These are phyloP conservation scores for Neodontobutis hainanensis DNA, from an alignment of 2,113 vertebrate species.

Conservation along the genomic window DNA sequence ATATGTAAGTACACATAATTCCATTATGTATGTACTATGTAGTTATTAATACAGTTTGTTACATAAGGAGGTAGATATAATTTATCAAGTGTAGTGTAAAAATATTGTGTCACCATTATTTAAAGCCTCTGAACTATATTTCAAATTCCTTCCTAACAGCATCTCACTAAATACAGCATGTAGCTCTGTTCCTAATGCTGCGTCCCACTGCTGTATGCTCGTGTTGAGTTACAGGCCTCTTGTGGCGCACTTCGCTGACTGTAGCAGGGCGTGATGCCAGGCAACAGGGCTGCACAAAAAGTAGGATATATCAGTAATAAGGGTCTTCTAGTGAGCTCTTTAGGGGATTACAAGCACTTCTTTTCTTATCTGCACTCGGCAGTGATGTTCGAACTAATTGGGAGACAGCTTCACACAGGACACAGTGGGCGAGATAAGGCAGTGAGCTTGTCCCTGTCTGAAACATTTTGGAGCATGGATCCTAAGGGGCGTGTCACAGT, in stretches of 20 bases:
- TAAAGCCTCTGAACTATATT: constrained; percentile 41
- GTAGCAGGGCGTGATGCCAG: constrained; percentile 50
- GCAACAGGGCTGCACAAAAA: constrained; percentile 18
- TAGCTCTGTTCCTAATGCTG: constrained; percentile 41
- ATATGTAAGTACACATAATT: too few species aligned
- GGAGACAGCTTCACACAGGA: constrained; percentile 44
- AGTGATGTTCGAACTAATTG: constrained; percentile 62
- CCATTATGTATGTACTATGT: too few species aligned
- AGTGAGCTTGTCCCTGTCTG: constrained; percentile 40
- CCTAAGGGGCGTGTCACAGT: constrained; percentile 29
- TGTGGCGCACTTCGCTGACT: constrained; percentile 38
- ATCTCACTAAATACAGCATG: constrained; percentile 67
- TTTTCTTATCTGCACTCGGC: constrained; percentile 69
- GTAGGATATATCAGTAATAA: constrained; percentile 65
- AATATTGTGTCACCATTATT: not conserved
- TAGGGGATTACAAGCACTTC: constrained; percentile 65
- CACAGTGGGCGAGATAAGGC: constrained; percentile 14
- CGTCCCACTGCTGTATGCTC: constrained; percentile 55
- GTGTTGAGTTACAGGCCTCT: constrained; percentile 53
- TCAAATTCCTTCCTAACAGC: constrained; percentile 61
- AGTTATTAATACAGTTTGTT: too few species aligned
- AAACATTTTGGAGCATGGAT: constrained; percentile 37
- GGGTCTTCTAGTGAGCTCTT: constrained; percentile 64
- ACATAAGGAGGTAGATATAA: too few species aligned
- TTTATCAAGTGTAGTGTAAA: too few species aligned